Percentiles rank a stretch among this genome's conserved stretches.
Conservation (phyloP, 2,888 invertebrate genomes). For the Plagodis pulveraria region DNA sequence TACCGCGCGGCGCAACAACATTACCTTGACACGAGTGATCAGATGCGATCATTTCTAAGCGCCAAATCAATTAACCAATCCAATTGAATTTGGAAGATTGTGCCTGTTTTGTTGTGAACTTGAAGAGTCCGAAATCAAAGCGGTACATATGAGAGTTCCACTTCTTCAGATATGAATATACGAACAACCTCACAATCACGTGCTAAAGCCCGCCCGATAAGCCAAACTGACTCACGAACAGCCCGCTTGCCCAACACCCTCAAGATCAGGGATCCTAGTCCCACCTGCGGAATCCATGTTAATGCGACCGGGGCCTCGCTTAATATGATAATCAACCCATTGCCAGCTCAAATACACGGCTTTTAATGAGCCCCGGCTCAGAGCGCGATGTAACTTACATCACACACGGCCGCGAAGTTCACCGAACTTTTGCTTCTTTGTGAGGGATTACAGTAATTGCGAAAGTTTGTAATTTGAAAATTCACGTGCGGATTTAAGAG, state of each 20-base stretch:
- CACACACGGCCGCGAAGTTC: constrained; percentile 24
- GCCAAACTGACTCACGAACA: constrained; percentile 15
- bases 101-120: no score
- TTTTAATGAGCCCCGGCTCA: constrained; percentile 55
- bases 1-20: no score
- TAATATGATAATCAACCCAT: constrained; percentile 75
- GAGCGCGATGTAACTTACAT: constrained; percentile 23
- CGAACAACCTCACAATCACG: constrained; percentile 10
- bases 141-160: no score
- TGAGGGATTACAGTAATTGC: constrained; percentile 18
- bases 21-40: no score
- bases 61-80: no score
- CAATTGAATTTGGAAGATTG: no score
- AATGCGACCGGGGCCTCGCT: constrained; percentile 59
- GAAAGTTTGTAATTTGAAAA: constrained; percentile 16
- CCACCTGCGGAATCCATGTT: constrained; percentile 49
- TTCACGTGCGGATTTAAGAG: constrained; percentile 12
- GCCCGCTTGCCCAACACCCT: constrained; percentile 18
- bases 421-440: constrained; percentile 13
- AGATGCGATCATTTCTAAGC: no score
- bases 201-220: constrained; percentile 13
- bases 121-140: no score
- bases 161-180: background rate
- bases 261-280: constrained; percentile 28
- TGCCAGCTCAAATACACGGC: constrained; percentile 62